A percentile compares a stretch with the other conserved stretches of the same genome.
These are phyloP conservation scores for Lithophane semibrunnea DNA, from an alignment of 2,888 invertebrate species.

Conservation along the genomic window DNA sequence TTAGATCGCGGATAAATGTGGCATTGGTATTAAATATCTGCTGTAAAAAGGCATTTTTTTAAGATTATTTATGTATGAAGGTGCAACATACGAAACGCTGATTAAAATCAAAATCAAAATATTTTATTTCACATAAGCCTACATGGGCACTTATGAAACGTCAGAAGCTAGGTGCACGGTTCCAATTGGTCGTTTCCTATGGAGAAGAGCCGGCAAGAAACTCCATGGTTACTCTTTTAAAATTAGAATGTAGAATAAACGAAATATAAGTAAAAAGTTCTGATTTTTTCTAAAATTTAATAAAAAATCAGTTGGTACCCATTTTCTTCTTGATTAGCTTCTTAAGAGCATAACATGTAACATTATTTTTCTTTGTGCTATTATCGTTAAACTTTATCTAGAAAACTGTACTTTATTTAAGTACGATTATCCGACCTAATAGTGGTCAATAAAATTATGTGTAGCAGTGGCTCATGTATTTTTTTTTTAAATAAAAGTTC, in stretches of 20 bases:
- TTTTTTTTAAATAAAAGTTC: neutral
- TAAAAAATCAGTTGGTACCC: too few species aligned
- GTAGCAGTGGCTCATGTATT: constrained; percentile 12
- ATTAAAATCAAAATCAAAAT: too few species aligned
- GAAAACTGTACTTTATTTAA: neutral
- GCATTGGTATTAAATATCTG: constrained; percentile 4
- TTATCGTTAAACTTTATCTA: constrained; percentile 26
- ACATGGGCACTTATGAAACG: too few species aligned
- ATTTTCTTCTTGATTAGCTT: neutral
- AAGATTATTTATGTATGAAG: neutral
- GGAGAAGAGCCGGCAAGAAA: too few species aligned
- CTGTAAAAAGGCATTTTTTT: neutral
- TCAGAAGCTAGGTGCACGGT: too few species aligned
- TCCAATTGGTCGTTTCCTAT: too few species aligned
- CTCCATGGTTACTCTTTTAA: too few species aligned
- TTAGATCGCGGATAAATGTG: neutral
- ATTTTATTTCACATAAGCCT: too few species aligned
- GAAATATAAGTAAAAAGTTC: neutral
- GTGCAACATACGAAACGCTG: too few species aligned
- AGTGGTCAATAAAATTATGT: constrained; percentile 12
- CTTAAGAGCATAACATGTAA: neutral
- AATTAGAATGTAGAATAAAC: too few species aligned
- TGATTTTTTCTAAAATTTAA: neutral
- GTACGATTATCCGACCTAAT: neutral
- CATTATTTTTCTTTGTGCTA: neutral